phyloP scores from a whole-genome alignment of 1,140 invertebrate genomes.

The Colletes gigas region DNA sequence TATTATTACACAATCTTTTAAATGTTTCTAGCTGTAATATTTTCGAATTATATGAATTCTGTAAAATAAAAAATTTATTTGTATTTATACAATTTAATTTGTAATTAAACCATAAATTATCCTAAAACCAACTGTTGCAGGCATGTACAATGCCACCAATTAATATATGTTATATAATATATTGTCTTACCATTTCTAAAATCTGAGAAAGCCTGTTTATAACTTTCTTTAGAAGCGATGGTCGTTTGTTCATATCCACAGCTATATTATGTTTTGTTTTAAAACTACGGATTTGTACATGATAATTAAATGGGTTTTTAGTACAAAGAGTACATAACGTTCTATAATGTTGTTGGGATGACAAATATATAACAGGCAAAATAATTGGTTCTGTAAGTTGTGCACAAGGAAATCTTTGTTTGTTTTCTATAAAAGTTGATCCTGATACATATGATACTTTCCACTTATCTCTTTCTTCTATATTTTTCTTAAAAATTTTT shows the following conservation, averaged over 20 bases:
- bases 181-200: slow-evolving; percentile 34
- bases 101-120: background rate
- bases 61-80: slow-evolving; percentile 27
- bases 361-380: slow-evolving; percentile 50
- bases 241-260: slow-evolving; percentile 86
- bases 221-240: slow-evolving; percentile 81
- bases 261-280: slow-evolving; percentile 88
- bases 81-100: slow-evolving; percentile 4
- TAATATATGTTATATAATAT: slow-evolving; percentile 11
- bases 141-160: background rate
- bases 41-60: slow-evolving; percentile 1
- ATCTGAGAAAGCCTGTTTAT: slow-evolving; percentile 67
- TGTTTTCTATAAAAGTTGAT: slow-evolving; percentile 74
- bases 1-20: too few relatives aligned
- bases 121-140: background rate
- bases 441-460: slow-evolving; percentile 74
- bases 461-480: slow-evolving; percentile 71
- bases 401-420: slow-evolving; percentile 61
- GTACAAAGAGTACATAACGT: slow-evolving; percentile 59
- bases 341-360: slow-evolving; percentile 57
- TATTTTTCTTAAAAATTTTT: slow-evolving; percentile 51
- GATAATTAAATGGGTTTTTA: slow-evolving; percentile 51
- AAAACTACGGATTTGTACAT: slow-evolving; percentile 83
- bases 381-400: slow-evolving; percentile 60
- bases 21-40: too few relatives aligned